These are phyloP conservation scores for Copsychus sechellarum DNA, from an alignment of 2,113 vertebrate genomes.

Conservation along the genomic window DNA sequence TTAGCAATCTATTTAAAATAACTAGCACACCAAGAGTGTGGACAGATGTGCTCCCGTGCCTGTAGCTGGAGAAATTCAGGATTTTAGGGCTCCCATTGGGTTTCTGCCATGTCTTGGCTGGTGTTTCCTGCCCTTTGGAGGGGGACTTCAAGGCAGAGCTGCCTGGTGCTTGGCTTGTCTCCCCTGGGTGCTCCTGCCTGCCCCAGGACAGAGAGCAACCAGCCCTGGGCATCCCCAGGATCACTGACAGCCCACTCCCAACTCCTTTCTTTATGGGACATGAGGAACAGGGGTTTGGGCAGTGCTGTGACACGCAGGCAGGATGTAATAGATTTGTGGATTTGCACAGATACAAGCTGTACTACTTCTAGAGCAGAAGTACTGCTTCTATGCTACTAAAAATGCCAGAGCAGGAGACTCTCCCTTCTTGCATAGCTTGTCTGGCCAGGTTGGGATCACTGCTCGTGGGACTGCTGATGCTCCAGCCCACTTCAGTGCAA, in stretches of 20 bases:
- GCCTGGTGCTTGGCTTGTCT: neutral
- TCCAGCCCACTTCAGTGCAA: neutral
- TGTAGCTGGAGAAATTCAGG: neutral
- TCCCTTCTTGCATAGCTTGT: neutral
- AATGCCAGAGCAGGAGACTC: neutral
- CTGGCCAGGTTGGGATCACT: neutral
- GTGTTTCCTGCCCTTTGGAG: neutral
- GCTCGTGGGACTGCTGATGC: fast-evolving
- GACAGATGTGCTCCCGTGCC: neutral
- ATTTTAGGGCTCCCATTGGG: neutral
- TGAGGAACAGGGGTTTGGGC: neutral
- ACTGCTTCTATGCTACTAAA: neutral
- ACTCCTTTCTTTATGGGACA: neutral
- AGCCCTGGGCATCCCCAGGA: neutral
- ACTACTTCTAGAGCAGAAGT: neutral
- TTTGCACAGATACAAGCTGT: neutral
- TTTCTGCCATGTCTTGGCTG: neutral
- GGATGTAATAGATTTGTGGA: neutral
- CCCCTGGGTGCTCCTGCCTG: neutral
- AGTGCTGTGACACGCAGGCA: neutral
- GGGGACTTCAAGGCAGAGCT: neutral
- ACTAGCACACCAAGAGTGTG: neutral
- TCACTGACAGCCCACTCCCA: neutral
- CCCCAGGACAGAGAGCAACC: neutral
- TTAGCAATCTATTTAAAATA: neutral